phyloP scores from a whole-genome alignment of 2,113 vertebrate species.

The Haplotaxodon microlepis region DNA sequence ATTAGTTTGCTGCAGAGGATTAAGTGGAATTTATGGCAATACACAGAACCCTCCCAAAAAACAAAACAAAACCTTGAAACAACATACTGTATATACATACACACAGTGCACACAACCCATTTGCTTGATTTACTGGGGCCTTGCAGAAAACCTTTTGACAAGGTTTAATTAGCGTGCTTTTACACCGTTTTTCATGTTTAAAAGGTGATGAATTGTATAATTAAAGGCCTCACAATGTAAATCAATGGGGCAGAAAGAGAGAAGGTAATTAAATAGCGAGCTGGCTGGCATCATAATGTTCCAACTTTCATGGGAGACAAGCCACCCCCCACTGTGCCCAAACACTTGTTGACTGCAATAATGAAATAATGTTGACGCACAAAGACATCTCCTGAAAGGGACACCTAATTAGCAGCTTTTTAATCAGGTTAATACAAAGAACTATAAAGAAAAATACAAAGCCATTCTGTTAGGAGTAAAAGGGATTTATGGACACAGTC shows the following conservation, averaged over 20 bases:
- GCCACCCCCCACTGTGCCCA: not conserved
- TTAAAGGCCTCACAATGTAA: conserved; percentile 86
- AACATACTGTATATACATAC: not conserved
- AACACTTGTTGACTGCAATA: conserved; percentile 30
- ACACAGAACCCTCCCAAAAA: accelerated
- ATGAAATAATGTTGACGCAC: conserved; percentile 2
- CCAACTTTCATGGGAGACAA: conserved; percentile 34
- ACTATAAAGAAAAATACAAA: not conserved
- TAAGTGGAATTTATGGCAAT: conserved; percentile 43
- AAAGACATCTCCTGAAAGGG: not conserved
- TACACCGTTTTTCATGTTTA: conserved; percentile 84
- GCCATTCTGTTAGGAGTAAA: not conserved
- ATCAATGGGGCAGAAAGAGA: conserved; percentile 79
- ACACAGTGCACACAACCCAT: conserved; percentile 23
- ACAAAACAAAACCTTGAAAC: not conserved
- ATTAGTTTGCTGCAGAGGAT: not conserved
- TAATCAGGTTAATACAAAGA: not conserved
- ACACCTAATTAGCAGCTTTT: not conserved
- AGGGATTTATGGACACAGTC: not conserved
- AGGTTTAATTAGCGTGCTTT: conserved; percentile 81
- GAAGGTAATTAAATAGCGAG: conserved; percentile 76
- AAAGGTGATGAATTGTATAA: conserved; percentile 90
- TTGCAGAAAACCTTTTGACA: conserved; percentile 68
- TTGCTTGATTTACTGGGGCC: conserved; percentile 76
- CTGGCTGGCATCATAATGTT: conserved; percentile 59